These are phyloP conservation scores for Bombyx mori DNA, from an alignment of 1,140 invertebrate genomes.

Conservation along the genomic window ASM3026992v2 NC_085129.1:11796001-11796500, in stretches of 20 bases:
- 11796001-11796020: too few species aligned
- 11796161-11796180: too few species aligned
- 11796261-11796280: constrained; percentile 1
- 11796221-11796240: constrained; percentile 9
- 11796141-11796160: too few species aligned
- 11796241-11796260: constrained; percentile 11
- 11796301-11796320: constrained; percentile 4
- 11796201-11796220: constrained; percentile 5
- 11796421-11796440: constrained; percentile 24
- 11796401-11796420: constrained; percentile 32
- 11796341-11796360: constrained; percentile 43
- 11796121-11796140: too few species aligned
- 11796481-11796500: too few species aligned
- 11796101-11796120: too few species aligned
- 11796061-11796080: too few species aligned
- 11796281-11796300: constrained; percentile 8
- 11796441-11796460: constrained; percentile 16
- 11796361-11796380: constrained; percentile 14
- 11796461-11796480: too few species aligned
- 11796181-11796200: too few species aligned
- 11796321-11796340: constrained; percentile 9
- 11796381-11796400: constrained; percentile 33
- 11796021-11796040: too few species aligned
- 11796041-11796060: too few species aligned
- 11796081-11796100: too few species aligned